Conservation (phyloP, 2,888 invertebrate species). For the Cosmia pyralina region DNA sequence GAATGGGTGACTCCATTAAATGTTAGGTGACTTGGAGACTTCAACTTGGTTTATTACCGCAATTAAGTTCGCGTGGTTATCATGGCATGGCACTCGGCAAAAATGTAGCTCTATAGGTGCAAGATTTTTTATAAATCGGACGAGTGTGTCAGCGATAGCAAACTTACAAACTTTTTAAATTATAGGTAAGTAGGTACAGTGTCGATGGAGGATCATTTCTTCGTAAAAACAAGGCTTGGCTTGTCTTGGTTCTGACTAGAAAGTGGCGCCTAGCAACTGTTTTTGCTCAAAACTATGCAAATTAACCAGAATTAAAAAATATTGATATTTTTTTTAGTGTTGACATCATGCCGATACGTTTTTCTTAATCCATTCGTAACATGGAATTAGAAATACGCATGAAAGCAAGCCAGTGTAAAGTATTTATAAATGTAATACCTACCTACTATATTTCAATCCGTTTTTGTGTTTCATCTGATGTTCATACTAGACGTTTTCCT, state of each 20-base stretch:
- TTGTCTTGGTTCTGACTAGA: background rate
- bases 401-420: background rate
- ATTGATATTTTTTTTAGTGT: background rate
- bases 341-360: background rate
- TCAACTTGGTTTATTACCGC: constrained; percentile 5
- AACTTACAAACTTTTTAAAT: too few species aligned
- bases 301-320: background rate
- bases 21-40: constrained; percentile 25
- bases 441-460: background rate
- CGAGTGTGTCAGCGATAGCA: too few species aligned
- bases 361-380: background rate
- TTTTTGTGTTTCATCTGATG: constrained; percentile 9
- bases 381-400: background rate
- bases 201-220: background rate
- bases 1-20: constrained; percentile 43
- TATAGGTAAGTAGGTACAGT: too few species aligned
- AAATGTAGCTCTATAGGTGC: too few species aligned
- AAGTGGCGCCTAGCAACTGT: background rate
- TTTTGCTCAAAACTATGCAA: constrained; percentile 4
- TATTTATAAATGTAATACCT: background rate
- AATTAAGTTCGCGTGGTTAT: too few species aligned
- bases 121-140: too few species aligned
- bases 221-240: background rate
- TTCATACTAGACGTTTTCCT: constrained; percentile 7
- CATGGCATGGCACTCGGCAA: too few species aligned